Evolutionary conservation across 2,797 vertebrate species (phyloP).

Genomic region (Columba guinea): DNA sequence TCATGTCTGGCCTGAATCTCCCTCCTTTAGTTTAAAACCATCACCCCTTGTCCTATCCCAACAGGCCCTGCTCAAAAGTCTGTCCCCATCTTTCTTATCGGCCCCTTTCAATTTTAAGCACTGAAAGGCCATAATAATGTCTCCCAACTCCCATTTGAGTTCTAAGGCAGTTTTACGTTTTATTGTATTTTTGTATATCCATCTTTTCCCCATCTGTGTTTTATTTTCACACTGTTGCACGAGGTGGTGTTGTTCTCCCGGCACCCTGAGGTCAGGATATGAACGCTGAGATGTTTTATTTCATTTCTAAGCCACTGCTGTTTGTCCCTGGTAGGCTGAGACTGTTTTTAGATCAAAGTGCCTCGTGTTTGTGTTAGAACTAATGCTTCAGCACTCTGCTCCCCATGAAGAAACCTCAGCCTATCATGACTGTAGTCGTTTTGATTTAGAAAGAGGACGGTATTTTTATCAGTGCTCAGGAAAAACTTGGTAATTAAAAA

Average conservation of each 20-base stretch:
- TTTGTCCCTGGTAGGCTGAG: background rate
- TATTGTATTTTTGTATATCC: background rate
- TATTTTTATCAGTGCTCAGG: background rate
- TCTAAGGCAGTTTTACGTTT: background rate
- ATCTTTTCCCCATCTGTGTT: background rate
- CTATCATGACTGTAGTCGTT: background rate
- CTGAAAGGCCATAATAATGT: too few species aligned
- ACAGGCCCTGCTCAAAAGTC: too few species aligned
- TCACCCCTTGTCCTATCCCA: too few species aligned
- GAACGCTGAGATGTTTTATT: background rate
- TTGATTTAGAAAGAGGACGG: background rate
- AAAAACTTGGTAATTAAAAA: background rate
- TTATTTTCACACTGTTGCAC: background rate
- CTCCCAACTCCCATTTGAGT: too few species aligned
- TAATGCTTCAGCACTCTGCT: background rate
- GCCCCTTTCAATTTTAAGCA: too few species aligned
- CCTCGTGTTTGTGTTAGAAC: background rate
- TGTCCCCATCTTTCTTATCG: too few species aligned
- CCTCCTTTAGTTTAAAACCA: too few species aligned
- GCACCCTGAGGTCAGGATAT: background rate
- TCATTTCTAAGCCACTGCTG: background rate
- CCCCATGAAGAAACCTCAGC: background rate
- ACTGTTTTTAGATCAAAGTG: conserved; percentile 50
- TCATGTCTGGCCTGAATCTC: too few species aligned
- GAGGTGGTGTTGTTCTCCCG: background rate